A percentile compares a stretch with the other conserved stretches of the same genome.
These are phyloP conservation scores for Spicauda simplicius DNA, from an alignment of 2,888 invertebrate species.

Conservation along the genomic window DNA sequence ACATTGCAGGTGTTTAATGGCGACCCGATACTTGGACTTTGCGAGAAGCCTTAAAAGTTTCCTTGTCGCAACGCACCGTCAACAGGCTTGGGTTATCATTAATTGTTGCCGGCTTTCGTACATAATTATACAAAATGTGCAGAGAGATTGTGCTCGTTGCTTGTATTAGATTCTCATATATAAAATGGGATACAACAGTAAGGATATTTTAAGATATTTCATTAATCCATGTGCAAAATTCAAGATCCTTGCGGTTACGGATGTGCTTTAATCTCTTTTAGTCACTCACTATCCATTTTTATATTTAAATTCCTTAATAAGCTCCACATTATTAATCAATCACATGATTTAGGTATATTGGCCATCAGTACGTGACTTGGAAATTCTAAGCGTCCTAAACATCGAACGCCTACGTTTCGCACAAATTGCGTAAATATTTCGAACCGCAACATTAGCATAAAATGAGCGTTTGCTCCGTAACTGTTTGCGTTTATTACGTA, in stretches of 20 bases:
- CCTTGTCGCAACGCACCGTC: slow-evolving; percentile 40
- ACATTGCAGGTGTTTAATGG: slow-evolving; percentile 58
- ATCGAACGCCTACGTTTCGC: slow-evolving; percentile 39
- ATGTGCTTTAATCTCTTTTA: no score
- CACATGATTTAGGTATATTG: not conserved
- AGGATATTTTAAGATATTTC: no score
- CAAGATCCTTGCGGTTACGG: no score
- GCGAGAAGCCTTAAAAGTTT: slow-evolving; percentile 55
- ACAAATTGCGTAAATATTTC: slow-evolving; percentile 57
- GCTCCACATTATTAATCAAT: no score
- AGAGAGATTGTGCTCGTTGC: no score
- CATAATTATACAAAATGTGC: not conserved
- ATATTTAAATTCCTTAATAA: no score
- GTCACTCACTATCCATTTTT: no score
- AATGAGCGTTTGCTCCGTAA: slow-evolving; percentile 47
- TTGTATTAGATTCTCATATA: no score
- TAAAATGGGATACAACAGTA: no score
- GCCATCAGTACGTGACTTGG: not conserved
- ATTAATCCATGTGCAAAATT: no score
- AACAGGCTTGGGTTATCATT: slow-evolving; percentile 13
- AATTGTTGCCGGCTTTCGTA: slow-evolving; percentile 4
- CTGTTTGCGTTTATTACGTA: not conserved
- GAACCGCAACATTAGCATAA: slow-evolving; percentile 58
- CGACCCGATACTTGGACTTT: slow-evolving; percentile 53
- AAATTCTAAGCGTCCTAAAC: not conserved